These are phyloP conservation scores for Euspilapteryx auroguttella DNA, from an alignment of 2,888 invertebrate species.

Conservation along the genomic window DNA sequence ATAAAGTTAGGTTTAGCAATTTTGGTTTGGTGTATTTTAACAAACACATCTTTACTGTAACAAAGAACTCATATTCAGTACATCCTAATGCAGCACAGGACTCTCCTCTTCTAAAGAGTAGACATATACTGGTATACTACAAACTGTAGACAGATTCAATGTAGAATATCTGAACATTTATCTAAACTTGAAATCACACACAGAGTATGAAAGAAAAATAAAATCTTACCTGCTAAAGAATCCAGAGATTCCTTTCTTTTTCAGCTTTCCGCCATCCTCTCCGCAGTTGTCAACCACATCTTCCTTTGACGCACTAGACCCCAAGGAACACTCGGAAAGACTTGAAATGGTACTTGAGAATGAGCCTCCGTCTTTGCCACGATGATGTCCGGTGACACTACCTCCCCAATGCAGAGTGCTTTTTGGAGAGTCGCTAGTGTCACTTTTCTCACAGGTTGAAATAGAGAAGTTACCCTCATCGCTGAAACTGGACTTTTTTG, in stretches of 20 bases:
- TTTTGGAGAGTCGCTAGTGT: conserved; percentile 53
- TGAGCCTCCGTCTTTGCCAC: conserved; percentile 63
- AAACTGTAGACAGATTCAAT: too few relatives aligned
- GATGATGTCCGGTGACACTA: conserved; percentile 43
- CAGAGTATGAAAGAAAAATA: too few relatives aligned
- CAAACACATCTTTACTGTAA: too few relatives aligned
- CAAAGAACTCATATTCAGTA: too few relatives aligned
- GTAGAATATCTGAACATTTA: too few relatives aligned
- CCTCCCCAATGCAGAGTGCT: conserved; percentile 53
- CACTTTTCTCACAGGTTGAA: conserved; percentile 53
- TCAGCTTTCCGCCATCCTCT: conserved; percentile 40
- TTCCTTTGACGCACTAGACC: conserved; percentile 59
- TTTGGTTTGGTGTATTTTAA: too few relatives aligned
- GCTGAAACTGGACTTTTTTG: conserved; percentile 54
- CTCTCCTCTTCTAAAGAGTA: too few relatives aligned
- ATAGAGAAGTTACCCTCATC: conserved; percentile 54
- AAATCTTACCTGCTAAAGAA: conserved; percentile 64
- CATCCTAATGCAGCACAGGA: too few relatives aligned
- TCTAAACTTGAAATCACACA: too few relatives aligned
- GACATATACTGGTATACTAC: too few relatives aligned
- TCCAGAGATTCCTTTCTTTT: conserved; percentile 63
- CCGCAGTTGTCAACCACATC: conserved; percentile 26
- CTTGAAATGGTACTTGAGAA: conserved; percentile 72
- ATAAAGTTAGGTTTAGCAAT: too few relatives aligned
- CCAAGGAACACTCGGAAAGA: conserved; percentile 70